phyloP scores from a whole-genome alignment of 2,888 invertebrate genomes.

The Globia sparganii region DNA sequence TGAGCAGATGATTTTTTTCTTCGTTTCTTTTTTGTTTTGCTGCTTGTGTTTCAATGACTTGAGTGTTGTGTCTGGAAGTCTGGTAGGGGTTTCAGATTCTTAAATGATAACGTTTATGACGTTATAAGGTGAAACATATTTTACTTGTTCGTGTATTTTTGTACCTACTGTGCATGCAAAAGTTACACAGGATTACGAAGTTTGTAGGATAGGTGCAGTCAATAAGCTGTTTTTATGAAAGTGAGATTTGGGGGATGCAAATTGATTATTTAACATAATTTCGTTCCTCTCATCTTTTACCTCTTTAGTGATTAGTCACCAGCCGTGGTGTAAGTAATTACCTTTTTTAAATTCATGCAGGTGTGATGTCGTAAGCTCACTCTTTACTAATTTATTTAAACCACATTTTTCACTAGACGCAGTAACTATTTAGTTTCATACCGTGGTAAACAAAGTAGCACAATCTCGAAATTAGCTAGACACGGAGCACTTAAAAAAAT shows the following conservation, averaged over 20 bases:
- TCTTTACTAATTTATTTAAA: conserved; percentile 13
- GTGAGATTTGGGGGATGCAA: neutral
- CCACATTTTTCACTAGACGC: conserved; percentile 27
- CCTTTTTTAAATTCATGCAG: neutral
- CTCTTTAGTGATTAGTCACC: neutral
- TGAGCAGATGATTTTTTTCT: conserved; percentile 40
- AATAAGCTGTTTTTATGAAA: neutral
- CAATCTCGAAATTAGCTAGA: conserved; percentile 63
- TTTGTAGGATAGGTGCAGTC: no score
- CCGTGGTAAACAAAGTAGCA: conserved; percentile 58
- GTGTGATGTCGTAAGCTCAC: neutral
- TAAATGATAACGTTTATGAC: no score
- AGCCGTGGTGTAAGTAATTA: neutral
- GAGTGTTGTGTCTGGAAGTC: conserved; percentile 16
- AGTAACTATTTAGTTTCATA: conserved; percentile 41
- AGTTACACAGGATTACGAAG: neutral
- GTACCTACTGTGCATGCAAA: neutral
- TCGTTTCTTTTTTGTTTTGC: conserved; percentile 3
- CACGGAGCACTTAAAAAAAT: conserved; percentile 71
- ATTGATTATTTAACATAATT: neutral
- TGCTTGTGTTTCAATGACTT: conserved; percentile 3
- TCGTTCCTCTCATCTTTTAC: neutral
- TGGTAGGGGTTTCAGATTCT: neutral
- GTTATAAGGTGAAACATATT: neutral
- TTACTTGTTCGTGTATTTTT: neutral